phyloP scores from a whole-genome alignment of 2,888 invertebrate genomes.

The Gisinianus flammeolus region DNA sequence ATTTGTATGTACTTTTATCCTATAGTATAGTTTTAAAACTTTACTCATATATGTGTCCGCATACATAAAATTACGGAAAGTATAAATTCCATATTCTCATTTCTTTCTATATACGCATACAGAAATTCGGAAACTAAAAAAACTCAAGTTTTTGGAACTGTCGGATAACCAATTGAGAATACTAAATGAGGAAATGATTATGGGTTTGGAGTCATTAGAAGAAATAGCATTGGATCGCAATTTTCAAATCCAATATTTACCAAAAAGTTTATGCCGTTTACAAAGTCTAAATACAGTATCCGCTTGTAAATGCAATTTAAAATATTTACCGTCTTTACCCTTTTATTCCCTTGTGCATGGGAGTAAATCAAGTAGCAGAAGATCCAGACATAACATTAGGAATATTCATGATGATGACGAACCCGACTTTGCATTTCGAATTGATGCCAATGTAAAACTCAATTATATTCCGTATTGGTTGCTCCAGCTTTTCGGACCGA shows the following conservation, averaged over 20 bases:
- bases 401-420: constrained; percentile 22
- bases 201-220: constrained; percentile 46
- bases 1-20: background rate
- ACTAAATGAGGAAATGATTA: constrained; percentile 45
- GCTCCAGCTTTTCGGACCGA: constrained; percentile 46
- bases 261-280: constrained; percentile 44
- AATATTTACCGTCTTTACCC: constrained; percentile 51
- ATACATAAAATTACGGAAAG: too few species aligned
- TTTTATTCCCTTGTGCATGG: constrained; percentile 44
- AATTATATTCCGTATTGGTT: constrained; percentile 56
- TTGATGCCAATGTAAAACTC: constrained; percentile 55
- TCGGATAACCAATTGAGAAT: constrained; percentile 48
- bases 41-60: too few species aligned
- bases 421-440: constrained; percentile 46
- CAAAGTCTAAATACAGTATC: constrained; percentile 50
- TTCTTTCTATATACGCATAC: constrained; percentile 1
- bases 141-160: constrained; percentile 49
- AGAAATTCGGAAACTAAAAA: constrained; percentile 47
- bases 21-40: background rate
- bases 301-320: constrained; percentile 53
- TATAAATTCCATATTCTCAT: background rate
- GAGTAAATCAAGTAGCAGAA: constrained; percentile 7
- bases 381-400: background rate
- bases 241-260: constrained; percentile 50
- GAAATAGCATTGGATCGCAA: constrained; percentile 54